Evolutionary conservation across 2,888 invertebrate species (phyloP), one percentile per base, ranked within the genome.

Genomic region (Campoplex nolae): DNA sequence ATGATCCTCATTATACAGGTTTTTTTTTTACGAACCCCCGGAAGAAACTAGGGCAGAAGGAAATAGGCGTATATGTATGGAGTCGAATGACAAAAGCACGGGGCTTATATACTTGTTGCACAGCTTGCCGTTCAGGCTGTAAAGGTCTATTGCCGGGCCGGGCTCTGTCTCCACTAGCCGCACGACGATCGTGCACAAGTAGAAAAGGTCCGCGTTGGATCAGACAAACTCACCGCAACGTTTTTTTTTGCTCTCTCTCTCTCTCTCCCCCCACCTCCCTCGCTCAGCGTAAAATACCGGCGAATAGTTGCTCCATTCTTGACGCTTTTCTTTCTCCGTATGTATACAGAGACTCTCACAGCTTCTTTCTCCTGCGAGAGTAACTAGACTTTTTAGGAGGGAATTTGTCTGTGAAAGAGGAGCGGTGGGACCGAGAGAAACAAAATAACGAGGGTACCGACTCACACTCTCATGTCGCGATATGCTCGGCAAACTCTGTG

Each of bases 31-130:
- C 38, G 35, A 23, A 7, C 35, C 56, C 56, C 13, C 45, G 35
- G 35, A n/a, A 83, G 42, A 58, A 82, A 32, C 11, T 16, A 32
- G n/a, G 74, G 62, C 67, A 42, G 65, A 67, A 82, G 45, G 45
- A 45, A 78, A 56, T 75, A 75, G 74, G 58, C 45, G 18, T 54
- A n/a, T 73, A 35, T 16, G 74, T 76, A 82, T 58, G 67, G 83
- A 87, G 76, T 86, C 78, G 86, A 88, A 88, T 89, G 88, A 89
- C 88, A 89, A 89, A 89, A 84, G 88, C 82, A 48, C 58, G 73
- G 73, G 54, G 81, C 70, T 83, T 76, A 70, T 83, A 70, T 88
- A 89, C 89, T 88, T 89, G 89, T 89, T 89, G 88, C 89, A 82
- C 85, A 74, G 75, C 81, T 18, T n/a, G n/a, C 86, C 79, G 74